A percentile compares a stretch with the other conserved stretches of the same genome.
phyloP scores from a whole-genome alignment of 1,140 invertebrate genomes.

The Tribolium madens region DNA sequence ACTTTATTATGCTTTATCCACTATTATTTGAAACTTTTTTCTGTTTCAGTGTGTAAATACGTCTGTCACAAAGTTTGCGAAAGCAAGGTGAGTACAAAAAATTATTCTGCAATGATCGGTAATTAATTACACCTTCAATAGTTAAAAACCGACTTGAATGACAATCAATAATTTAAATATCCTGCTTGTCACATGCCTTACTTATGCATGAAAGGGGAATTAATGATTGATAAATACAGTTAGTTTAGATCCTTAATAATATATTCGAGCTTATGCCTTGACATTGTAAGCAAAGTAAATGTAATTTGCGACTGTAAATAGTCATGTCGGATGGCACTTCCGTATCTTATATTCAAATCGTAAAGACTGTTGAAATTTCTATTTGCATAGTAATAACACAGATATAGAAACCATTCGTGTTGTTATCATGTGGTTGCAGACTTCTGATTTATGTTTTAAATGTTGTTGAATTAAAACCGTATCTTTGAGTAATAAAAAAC shows the following conservation, averaged over 20 bases:
- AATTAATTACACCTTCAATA: not conserved
- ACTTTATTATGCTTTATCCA: no score
- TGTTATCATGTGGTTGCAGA: not conserved
- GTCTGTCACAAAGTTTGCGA: constrained; percentile 82
- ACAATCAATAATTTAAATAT: constrained; percentile 33
- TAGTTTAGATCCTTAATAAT: constrained; percentile 16
- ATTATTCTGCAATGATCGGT: no score
- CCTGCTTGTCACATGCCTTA: constrained; percentile 3
- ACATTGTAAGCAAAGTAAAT: constrained; percentile 40
- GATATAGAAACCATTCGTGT: not conserved
- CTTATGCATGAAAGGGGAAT: constrained; percentile 10
- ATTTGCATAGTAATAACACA: constrained; percentile 23
- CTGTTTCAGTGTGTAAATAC: constrained; percentile 83
- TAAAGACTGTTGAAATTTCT: not conserved
- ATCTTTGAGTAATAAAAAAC: not conserved
- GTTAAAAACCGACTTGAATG: constrained; percentile 39
- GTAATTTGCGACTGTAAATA: constrained; percentile 47
- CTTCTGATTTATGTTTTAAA: not conserved
- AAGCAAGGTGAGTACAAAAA: constrained; percentile 75
- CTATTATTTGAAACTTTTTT: constrained; percentile 56
- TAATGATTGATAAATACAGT: constrained; percentile 28
- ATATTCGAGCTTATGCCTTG: constrained; percentile 19
- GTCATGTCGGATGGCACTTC: constrained; percentile 34
- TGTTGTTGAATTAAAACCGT: not conserved
- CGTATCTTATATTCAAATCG: constrained; percentile 10